Conservation (phyloP, 2,797 vertebrate genomes). For the Morus bassanus region DNA sequence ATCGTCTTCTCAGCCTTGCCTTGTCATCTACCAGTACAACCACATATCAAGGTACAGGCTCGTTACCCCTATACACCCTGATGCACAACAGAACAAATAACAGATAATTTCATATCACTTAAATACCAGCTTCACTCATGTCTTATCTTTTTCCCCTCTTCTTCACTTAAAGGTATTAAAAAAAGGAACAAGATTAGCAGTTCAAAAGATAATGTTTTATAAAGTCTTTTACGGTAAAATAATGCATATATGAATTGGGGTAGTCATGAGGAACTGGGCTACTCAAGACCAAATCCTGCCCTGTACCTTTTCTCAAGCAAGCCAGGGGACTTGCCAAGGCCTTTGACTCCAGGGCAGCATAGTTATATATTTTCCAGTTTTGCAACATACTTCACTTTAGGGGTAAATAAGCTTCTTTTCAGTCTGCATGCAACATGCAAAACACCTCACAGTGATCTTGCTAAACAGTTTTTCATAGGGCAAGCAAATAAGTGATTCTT, state of each 20-base stretch:
- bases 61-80: neutral
- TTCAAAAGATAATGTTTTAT: neutral
- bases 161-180: neutral
- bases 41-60: neutral
- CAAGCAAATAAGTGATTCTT: slow-evolving; percentile 59
- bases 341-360: neutral
- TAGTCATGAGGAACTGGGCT: neutral
- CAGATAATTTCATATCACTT: neutral
- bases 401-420: slow-evolving; percentile 41
- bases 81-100: neutral
- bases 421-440: slow-evolving; percentile 39
- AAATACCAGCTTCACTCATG: neutral
- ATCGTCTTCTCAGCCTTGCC: neutral
- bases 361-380: slow-evolving; percentile 46
- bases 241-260: neutral
- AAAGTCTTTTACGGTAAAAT: neutral
- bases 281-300: neutral
- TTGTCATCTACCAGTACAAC: neutral
- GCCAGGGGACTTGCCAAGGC: neutral
- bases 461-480: slow-evolving; percentile 42
- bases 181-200: neutral
- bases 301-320: neutral
- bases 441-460: slow-evolving; percentile 38
- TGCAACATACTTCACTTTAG: slow-evolving; percentile 37
- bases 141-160: neutral